A percentile compares a stretch with the other conserved stretches of the same genome.
These are phyloP conservation scores for Eira barbara DNA, from an alignment of 2,113 vertebrate species.

Conservation along the genomic window DNA sequence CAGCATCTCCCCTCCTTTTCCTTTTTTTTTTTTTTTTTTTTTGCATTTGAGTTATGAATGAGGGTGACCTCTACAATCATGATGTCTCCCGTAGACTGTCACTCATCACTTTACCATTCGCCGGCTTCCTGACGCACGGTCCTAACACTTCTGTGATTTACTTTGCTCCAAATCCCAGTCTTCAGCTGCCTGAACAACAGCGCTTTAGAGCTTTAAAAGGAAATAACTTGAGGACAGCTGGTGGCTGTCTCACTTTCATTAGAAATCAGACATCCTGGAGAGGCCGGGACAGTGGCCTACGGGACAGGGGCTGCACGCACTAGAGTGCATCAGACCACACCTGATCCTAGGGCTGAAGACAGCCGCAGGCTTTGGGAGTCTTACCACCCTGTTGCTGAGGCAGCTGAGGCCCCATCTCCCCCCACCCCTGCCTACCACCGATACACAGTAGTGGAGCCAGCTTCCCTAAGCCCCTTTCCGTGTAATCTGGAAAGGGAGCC, in stretches of 20 bases:
- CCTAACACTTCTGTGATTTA: constrained; percentile 57
- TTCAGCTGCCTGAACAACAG: constrained; percentile 70
- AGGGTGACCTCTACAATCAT: constrained; percentile 81
- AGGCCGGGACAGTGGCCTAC: background rate
- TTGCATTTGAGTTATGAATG: constrained; percentile 58
- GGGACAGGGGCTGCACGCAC: rapidly evolving
- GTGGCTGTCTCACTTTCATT: background rate
- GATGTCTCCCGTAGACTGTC: constrained; percentile 64
- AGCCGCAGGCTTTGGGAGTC: background rate
- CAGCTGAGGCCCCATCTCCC: background rate
- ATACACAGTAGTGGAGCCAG: constrained; percentile 69
- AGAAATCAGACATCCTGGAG: background rate
- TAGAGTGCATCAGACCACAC: background rate
- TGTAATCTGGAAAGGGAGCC: constrained; percentile 24
- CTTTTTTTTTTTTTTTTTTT: background rate
- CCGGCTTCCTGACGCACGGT: constrained; percentile 71
- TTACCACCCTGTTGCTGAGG: background rate
- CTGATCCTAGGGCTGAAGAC: background rate
- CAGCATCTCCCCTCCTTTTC: background rate
- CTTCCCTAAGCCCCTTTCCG: constrained; percentile 34
- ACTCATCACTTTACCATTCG: background rate
- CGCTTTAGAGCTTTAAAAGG: background rate
- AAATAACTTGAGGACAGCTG: background rate
- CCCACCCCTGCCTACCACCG: rapidly evolving
- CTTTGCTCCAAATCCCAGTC: constrained; percentile 41